A percentile compares a stretch with the other conserved stretches of the same genome.
These are phyloP conservation scores for Scomber japonicus DNA, from an alignment of 2,113 vertebrate genomes.

Conservation along the genomic window DNA sequence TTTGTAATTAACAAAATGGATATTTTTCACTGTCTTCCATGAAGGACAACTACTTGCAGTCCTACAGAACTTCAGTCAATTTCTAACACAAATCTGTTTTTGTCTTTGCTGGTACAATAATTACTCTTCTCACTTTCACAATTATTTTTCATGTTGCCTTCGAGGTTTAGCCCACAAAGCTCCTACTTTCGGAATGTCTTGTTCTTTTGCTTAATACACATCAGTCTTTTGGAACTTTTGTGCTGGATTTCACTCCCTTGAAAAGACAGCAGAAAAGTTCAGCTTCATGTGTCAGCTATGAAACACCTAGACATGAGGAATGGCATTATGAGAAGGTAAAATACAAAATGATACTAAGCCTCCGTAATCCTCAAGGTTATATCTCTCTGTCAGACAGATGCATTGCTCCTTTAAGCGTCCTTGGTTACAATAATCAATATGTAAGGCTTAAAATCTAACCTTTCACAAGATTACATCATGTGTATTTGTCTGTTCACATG, in stretches of 20 bases:
- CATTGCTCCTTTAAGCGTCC: no score
- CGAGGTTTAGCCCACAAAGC: not conserved
- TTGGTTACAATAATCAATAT: no score
- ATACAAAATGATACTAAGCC: not conserved
- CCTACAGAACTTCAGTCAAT: not conserved
- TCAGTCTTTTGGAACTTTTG: not conserved
- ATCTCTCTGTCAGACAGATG: not conserved
- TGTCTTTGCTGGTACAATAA: not conserved
- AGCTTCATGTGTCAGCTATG: not conserved
- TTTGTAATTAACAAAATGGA: conserved; percentile 57
- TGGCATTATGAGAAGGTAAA: not conserved
- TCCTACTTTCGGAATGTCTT: not conserved
- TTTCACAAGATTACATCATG: no score
- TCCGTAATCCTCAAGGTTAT: not conserved
- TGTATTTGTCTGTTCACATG: no score
- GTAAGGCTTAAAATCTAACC: no score
- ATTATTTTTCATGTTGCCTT: conserved; percentile 1
- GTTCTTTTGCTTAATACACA: not conserved
- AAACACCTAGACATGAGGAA: not conserved
- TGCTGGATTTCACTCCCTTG: no score
- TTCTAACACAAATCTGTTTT: not conserved
- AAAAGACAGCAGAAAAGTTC: no score
- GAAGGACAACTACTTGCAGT: conserved; percentile 38
- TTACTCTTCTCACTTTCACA: not conserved
- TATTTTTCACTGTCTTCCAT: conserved; percentile 50